Base-by-base conservation (phyloP, 2,888 invertebrate genomes). In the Ctenicera cuprea region DNA sequence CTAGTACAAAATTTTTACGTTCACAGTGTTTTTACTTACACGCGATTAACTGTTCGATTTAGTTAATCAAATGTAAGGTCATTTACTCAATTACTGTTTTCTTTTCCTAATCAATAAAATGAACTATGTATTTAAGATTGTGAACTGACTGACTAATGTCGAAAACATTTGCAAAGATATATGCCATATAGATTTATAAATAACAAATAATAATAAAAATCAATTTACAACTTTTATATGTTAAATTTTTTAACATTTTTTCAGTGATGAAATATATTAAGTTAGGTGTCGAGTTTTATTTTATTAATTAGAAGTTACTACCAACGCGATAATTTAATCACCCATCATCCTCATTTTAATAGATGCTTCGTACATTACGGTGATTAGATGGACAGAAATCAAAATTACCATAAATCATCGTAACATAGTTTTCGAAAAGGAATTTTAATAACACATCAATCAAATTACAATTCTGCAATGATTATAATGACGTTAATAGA, bases 1-100 rank as follows among this genome's bases (percentile, higher is more conserved):
- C 3, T 3, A 26, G 26, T 5, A 26, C 3, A 26, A 26, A 54
- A 54, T 30, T 54, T 30, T 9, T 54, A 54, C 20, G n/a, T 9
- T 26, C 3, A 30, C 38, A 20, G 9, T 57, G 37, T 37, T 57
- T 52, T 52, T 52, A 26, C 26, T 52, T 52, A 5, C 37, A 38
- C 1, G 7, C 9, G 18, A 38, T 57, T 59, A 59, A 37, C 2
- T n/a, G 9, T 38, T 20, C 59, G 20, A 59, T 59, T 37, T 38
- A n/a, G 59, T 61, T 57, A 65, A 71, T 52, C 48, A 38, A 38
- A 54, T 57, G 37, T 71, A 59, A 74, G 74, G 70, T 74, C 70
- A 63, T 74, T 74, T 64, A 74, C 71, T 59, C 30, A 74, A 66
- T 71, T 66, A 48, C 16, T 74, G 63, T 74, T 74, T 66, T 66